phyloP scores from a whole-genome alignment of 2,888 invertebrate genomes.

The Harmothoe impar region DNA sequence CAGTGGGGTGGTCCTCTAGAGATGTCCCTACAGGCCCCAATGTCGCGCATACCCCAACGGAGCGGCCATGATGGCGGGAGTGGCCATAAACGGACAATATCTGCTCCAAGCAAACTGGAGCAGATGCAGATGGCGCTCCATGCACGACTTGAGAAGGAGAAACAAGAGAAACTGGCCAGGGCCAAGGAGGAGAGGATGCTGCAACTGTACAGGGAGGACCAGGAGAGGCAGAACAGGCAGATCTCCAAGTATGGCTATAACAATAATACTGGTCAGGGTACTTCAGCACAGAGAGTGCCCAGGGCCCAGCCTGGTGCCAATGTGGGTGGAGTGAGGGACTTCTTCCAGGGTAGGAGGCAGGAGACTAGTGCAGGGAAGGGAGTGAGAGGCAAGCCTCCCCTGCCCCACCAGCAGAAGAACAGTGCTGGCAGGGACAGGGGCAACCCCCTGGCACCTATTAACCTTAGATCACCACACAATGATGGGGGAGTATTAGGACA shows the following conservation, averaged over 20 bases:
- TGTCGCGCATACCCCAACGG: conserved; percentile 56
- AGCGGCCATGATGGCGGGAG: not conserved
- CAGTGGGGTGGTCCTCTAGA: not conserved
- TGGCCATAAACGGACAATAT: conserved; percentile 48
- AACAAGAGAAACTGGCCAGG: conserved; percentile 76
- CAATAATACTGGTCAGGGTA: not conserved
- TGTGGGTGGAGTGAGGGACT: conserved; percentile 72
- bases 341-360: conserved; percentile 74
- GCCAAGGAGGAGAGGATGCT: conserved; percentile 73
- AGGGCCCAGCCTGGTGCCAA: not conserved
- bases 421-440: conserved; percentile 75
- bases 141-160: conserved; percentile 75
- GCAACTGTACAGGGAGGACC: not conserved
- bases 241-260: conserved; percentile 48
- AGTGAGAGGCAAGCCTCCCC: conserved; percentile 41
- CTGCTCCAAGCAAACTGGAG: conserved; percentile 74
- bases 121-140: conserved; percentile 77
- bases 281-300: not conserved
- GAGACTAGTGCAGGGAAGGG: not conserved
- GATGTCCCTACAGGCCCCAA: conserved; percentile 36
- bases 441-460: conserved; percentile 77
- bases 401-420: conserved; percentile 60
- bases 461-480: not conserved
- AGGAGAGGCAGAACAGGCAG: conserved; percentile 43
- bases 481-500: conserved; percentile 44